Percentiles rank a stretch among this genome's conserved stretches.
Conservation (phyloP, 2,797 vertebrate species). For the Pyrocephalus nanus region DNA sequence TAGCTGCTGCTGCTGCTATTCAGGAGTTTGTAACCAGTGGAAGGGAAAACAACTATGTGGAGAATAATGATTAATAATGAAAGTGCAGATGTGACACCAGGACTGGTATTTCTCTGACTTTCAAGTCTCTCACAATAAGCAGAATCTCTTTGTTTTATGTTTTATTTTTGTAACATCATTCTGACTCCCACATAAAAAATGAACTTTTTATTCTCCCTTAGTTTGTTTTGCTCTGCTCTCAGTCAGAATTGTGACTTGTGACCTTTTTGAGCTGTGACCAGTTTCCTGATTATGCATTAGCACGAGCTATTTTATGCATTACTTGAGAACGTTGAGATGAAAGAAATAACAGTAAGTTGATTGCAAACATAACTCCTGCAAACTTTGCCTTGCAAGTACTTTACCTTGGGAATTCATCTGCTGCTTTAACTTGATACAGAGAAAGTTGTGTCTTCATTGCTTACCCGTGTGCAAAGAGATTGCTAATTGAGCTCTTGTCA, state of each 20-base stretch:
- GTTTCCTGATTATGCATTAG: background rate
- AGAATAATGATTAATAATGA: background rate
- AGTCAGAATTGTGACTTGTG: background rate
- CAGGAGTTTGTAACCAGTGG: background rate
- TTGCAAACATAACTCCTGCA: background rate
- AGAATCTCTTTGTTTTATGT: background rate
- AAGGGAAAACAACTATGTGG: background rate
- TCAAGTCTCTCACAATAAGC: background rate
- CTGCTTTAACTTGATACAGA: background rate
- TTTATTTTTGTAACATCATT: background rate
- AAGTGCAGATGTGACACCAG: background rate
- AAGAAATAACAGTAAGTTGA: background rate
- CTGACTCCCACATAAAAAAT: background rate
- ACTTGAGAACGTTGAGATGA: background rate
- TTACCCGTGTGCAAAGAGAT: background rate
- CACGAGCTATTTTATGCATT: background rate
- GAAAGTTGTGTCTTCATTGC: background rate
- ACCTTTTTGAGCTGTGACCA: background rate
- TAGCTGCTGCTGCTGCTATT: background rate
- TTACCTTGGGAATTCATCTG: slow-evolving; percentile 10
- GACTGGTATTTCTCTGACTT: background rate
- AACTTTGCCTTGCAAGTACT: background rate
- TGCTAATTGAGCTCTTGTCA: slow-evolving; percentile 25
- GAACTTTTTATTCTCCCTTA: background rate
- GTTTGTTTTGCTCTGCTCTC: background rate